phyloP scores from a whole-genome alignment of 2,113 vertebrate species.

The Hyla sarda region DNA sequence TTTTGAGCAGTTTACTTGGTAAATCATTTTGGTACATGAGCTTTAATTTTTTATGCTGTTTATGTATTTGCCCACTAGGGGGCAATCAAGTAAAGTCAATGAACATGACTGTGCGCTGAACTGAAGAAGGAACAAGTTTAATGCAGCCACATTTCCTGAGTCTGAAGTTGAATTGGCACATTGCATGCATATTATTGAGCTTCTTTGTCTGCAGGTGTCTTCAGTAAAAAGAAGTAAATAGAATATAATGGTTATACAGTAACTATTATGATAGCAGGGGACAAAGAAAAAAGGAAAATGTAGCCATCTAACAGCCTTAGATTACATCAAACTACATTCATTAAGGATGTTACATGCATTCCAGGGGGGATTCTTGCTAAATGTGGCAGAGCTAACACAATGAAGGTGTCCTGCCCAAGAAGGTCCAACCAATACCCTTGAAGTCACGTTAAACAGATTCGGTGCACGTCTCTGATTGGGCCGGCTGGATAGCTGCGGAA shows the following conservation, averaged over 20 bases:
- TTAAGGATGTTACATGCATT: constrained; percentile 55
- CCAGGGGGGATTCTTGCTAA: constrained; percentile 47
- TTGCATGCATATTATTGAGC: constrained; percentile 45
- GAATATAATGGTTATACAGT: constrained; percentile 58
- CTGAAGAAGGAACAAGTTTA: background rate
- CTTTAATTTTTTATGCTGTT: constrained; percentile 57
- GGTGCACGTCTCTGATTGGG: background rate
- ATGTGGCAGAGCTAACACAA: constrained; percentile 16
- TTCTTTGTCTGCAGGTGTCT: constrained; percentile 59
- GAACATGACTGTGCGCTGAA: background rate
- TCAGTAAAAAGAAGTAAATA: constrained; percentile 59
- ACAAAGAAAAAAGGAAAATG: constrained; percentile 25
- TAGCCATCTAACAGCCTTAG: constrained; percentile 52
- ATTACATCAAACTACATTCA: constrained; percentile 56
- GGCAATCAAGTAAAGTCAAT: constrained; percentile 77
- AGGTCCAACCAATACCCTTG: constrained; percentile 50
- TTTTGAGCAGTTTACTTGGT: too few species aligned
- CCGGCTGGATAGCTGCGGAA: background rate
- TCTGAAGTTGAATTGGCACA: constrained; percentile 50
- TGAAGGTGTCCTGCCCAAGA: constrained; percentile 35
- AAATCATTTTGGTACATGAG: background rate
- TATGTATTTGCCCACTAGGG: constrained; percentile 68
- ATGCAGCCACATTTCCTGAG: constrained; percentile 15
- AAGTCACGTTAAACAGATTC: constrained; percentile 27
- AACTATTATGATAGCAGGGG: constrained; percentile 59